These are phyloP conservation scores for Gymnobelideus leadbeateri DNA, from an alignment of 2,113 vertebrate genomes.

Conservation along the genomic window DNA sequence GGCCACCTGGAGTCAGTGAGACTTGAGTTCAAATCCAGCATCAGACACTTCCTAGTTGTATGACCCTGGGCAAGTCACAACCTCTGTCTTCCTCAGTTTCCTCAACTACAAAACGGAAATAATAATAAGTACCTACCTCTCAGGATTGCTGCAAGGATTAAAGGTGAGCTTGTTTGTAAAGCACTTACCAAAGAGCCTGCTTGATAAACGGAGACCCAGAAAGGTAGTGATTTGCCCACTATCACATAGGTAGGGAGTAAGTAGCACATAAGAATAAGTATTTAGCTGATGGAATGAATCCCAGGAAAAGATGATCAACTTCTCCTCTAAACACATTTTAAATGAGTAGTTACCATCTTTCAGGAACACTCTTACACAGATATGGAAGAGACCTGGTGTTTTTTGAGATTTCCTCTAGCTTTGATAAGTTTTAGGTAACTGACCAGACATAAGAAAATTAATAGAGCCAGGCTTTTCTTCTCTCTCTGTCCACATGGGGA, in stretches of 20 bases:
- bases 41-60: not conserved
- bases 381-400: not conserved
- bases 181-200: not conserved
- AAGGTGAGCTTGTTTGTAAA: not conserved
- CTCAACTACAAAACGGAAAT: not conserved
- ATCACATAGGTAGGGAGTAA: not conserved
- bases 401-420: accelerated
- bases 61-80: not conserved
- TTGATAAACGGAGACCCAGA: not conserved
- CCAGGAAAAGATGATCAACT: not conserved
- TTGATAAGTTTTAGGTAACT: accelerated
- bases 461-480: not conserved
- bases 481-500: not conserved
- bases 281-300: accelerated
- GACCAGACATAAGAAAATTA: not conserved
- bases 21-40: not conserved
- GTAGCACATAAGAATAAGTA: not conserved
- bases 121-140: not conserved
- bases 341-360: too few species aligned
- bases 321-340: not conserved
- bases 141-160: not conserved
- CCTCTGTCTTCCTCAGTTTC: not conserved
- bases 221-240: not conserved
- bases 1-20: not conserved
- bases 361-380: not conserved